Conservation (phyloP, 1,140 invertebrate species). For the Dermatophagoides farinae region DNA sequence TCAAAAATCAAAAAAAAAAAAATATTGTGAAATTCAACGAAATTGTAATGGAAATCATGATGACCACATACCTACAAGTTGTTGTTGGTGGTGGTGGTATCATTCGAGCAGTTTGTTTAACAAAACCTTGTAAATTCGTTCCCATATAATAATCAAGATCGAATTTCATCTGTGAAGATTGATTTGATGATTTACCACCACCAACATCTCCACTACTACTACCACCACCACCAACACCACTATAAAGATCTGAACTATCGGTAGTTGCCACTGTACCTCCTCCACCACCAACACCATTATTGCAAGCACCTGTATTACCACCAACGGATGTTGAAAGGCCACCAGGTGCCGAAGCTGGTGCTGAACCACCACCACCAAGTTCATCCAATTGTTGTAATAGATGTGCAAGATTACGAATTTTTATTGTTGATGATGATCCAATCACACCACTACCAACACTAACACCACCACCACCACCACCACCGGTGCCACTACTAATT, state of each 20-base stretch:
- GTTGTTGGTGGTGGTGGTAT: too few species aligned
- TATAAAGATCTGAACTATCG: background rate
- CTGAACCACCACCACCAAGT: slow-evolving; percentile 35
- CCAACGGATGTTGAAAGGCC: slow-evolving; percentile 40
- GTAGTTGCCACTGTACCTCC: slow-evolving; percentile 31
- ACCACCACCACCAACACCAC: background rate
- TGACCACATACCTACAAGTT: too few species aligned
- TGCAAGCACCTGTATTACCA: slow-evolving; percentile 26
- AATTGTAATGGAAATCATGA: background rate
- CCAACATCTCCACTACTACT: background rate
- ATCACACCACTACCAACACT: too few species aligned
- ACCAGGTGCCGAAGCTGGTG: background rate
- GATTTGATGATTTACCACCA: background rate
- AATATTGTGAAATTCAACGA: background rate
- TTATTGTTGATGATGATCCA: slow-evolving; percentile 23
- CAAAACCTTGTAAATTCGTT: too few species aligned
- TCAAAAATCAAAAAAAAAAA: background rate
- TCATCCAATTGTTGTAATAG: slow-evolving; percentile 71
- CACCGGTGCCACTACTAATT: slow-evolving; percentile 15
- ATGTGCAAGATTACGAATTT: slow-evolving; percentile 73
- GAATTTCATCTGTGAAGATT: background rate
- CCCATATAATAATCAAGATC: too few species aligned
- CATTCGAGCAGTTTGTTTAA: too few species aligned
- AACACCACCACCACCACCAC: too few species aligned
- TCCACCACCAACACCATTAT: slow-evolving; percentile 38